A percentile compares a stretch with the other conserved stretches of the same genome.
Evolutionary conservation across 2,113 vertebrate species (phyloP).

Genomic region (Orientallactaga bullata): DNA sequence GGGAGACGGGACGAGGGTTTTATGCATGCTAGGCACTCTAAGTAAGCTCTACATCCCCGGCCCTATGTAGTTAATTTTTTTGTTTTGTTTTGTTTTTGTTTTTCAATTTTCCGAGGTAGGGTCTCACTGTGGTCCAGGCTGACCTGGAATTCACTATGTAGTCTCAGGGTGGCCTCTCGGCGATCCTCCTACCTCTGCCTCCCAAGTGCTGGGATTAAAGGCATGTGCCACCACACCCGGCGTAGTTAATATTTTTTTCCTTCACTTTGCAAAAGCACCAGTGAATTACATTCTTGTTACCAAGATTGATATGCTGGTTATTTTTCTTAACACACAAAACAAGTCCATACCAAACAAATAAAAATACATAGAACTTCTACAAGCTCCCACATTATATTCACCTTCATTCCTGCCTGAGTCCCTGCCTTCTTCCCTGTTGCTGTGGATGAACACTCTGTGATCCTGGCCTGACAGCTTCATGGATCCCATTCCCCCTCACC

Average conservation of each 20-base stretch:
- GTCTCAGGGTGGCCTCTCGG: too few species aligned
- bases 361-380: not conserved
- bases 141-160: too few species aligned
- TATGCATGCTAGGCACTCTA: not conserved
- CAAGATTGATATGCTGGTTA: conserved; percentile 38
- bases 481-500: not conserved
- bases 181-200: too few species aligned
- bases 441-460: conserved; percentile 23
- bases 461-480: conserved; percentile 16
- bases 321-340: conserved; percentile 43
- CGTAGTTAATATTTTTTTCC: not conserved
- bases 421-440: conserved; percentile 22
- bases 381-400: not conserved
- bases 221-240: too few species aligned
- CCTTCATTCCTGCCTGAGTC: conserved; percentile 17
- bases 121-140: too few species aligned
- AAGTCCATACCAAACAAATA: not conserved
- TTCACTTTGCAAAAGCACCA: conserved; percentile 37
- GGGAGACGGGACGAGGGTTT: not conserved
- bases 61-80: not conserved
- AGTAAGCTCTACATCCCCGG: not conserved
- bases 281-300: too few species aligned
- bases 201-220: too few species aligned
- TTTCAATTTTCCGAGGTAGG: too few species aligned
- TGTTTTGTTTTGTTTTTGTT: too few species aligned